Evolutionary conservation across 2,113 vertebrate species (phyloP).

Genomic region (Notothenia coriiceps): DNA sequence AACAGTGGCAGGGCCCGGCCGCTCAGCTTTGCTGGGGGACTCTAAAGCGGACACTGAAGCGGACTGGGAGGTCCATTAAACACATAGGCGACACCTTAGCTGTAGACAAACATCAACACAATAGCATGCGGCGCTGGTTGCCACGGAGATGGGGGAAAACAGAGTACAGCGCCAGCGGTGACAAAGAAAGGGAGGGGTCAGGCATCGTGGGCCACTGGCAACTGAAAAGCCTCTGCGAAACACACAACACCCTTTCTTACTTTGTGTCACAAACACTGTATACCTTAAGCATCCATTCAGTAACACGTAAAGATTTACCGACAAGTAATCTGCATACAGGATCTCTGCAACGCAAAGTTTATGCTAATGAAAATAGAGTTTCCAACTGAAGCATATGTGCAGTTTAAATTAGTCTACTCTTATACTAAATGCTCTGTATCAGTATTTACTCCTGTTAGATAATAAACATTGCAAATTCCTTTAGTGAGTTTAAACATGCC

Average conservation of each 20-base stretch:
- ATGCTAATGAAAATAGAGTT: neutral
- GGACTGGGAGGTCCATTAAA: slow-evolving; percentile 80
- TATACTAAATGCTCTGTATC: neutral
- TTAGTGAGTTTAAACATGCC: neutral
- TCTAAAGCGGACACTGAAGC: slow-evolving; percentile 68
- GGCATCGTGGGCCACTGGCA: slow-evolving; percentile 67
- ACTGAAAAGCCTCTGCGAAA: slow-evolving; percentile 66
- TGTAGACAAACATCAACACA: slow-evolving; percentile 81
- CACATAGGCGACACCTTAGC: slow-evolving; percentile 79
- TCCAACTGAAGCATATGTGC: neutral
- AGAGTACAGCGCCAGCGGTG: slow-evolving; percentile 64
- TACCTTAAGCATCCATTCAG: slow-evolving; percentile 57
- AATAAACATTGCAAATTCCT: neutral
- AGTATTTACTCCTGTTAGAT: neutral
- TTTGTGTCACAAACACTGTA: slow-evolving; percentile 52
- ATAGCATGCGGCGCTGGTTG: slow-evolving; percentile 71
- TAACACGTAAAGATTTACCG: slow-evolving; percentile 16
- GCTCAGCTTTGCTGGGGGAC: slow-evolving; percentile 55
- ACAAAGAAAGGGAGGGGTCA: slow-evolving; percentile 78
- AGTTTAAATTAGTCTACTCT: neutral
- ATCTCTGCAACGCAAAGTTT: neutral
- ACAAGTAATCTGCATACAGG: slow-evolving; percentile 26
- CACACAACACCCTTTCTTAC: slow-evolving; percentile 43
- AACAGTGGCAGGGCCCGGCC: slow-evolving; percentile 66
- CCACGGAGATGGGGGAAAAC: slow-evolving; percentile 76